Evolutionary conservation across 92 coral and sea anemone species (phyloP), one percentile per base, ranked within the genome.

Genomic region (Zoanthus solanderi): DNA sequence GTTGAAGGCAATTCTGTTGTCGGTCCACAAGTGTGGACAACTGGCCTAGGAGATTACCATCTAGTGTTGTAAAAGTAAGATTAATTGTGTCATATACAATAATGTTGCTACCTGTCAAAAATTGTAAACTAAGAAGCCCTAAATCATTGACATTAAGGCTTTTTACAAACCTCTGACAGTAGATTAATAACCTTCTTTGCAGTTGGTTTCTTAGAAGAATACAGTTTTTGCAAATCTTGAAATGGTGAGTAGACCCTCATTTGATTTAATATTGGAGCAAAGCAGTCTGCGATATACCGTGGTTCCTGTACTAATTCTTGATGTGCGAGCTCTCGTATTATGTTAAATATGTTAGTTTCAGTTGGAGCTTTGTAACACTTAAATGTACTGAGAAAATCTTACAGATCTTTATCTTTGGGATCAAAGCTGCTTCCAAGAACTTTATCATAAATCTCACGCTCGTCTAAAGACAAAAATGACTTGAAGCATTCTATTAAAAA

Each of bases 271-370:
- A 94, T 87, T 84, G 95, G 83, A 45, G 84, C 32, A 88, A 92
- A 88, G 71, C 95, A 92, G 50, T 88, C 66, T 47, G 91, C 87
- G 45, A 94, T 87, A 84, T 90, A 94, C 52, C 75, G 67, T 72
- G 95, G 95, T 60, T 74, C 90, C 60, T 92, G 95, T 9, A 90
- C 78, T 9, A 90, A 82, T 78, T 92, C 90, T 80, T 90, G 95
- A 83, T 92, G 93, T 10, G 95, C 91, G 48, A 92, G 84, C 91
- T 92, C 84, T 67, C 79, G 69, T 17, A 92, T 23, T 47, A 90
- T 63, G 78, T 37, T 54, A 14, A 57, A 54, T 11, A 87, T 90
- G 57, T 90, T 90, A 28, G 88, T 85, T 65, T 47, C 75, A 42
- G 83, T 86, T 11, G 95, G 84, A 48, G 47, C 75, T 71, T 71